These are phyloP conservation scores for Ditula angustiorana DNA, from an alignment of 2,888 invertebrate species.

Conservation along the genomic window DNA sequence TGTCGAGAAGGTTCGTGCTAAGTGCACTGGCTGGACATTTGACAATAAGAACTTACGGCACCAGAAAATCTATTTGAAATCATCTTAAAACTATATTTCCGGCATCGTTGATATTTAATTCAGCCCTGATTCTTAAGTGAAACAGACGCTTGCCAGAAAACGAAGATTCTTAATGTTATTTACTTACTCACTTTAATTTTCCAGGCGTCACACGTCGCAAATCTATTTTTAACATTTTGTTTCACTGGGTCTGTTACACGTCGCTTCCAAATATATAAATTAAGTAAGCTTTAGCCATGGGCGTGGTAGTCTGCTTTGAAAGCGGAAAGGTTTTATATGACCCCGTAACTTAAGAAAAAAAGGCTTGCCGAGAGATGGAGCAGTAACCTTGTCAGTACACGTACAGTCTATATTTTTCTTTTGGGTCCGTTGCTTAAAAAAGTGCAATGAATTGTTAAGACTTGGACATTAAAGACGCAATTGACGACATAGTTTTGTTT, in stretches of 20 bases:
- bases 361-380: too few relatives aligned
- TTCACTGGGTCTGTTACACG: not conserved
- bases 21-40: too few relatives aligned
- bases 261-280: not conserved
- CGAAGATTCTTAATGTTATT: not conserved
- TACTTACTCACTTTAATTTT: not conserved
- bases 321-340: not conserved
- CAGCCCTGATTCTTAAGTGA: not conserved
- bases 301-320: not conserved
- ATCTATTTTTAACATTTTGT: not conserved
- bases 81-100: not conserved
- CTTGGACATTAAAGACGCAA: too few relatives aligned
- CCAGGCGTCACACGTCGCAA: not conserved
- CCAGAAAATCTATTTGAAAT: not conserved
- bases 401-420: too few relatives aligned
- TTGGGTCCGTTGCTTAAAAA: too few relatives aligned
- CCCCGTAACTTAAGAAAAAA: not conserved
- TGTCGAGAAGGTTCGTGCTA: too few relatives aligned
- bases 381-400: too few relatives aligned
- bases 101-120: not conserved
- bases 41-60: too few relatives aligned
- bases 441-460: too few relatives aligned
- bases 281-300: not conserved
- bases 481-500: too few relatives aligned
- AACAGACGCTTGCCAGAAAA: not conserved